Percentiles rank a stretch among this genome's conserved stretches.
These are phyloP conservation scores for Hydriomena furcata DNA, from an alignment of 2,888 invertebrate species.

Conservation along the genomic window DNA sequence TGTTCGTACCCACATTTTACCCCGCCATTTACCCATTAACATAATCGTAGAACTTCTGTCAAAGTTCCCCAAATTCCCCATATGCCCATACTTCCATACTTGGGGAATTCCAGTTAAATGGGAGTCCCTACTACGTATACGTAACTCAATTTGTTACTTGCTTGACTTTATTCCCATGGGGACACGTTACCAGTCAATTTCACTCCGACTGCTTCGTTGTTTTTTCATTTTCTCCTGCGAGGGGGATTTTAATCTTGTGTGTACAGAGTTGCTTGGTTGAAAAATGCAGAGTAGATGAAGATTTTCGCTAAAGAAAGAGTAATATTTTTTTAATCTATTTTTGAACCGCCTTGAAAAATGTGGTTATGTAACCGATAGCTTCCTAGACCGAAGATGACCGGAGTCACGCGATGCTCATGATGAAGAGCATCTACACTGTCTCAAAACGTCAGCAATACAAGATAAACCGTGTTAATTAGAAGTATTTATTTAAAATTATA, in stretches of 20 bases:
- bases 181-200: conserved; percentile 25
- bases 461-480: too few species aligned
- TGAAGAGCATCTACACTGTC: too few species aligned
- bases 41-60: conserved; percentile 3
- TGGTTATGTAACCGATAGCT: too few species aligned
- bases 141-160: conserved; percentile 27
- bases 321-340: too few species aligned
- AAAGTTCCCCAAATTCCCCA: conserved; percentile 18
- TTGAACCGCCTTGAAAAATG: too few species aligned
- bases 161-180: conserved; percentile 34
- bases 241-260: conserved; percentile 26
- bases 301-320: too few species aligned
- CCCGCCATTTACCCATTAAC: conserved; percentile 11
- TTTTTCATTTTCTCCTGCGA: conserved; percentile 37
- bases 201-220: conserved; percentile 10
- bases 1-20: not conserved
- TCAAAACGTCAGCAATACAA: too few species aligned
- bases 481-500: too few species aligned
- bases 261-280: not conserved
- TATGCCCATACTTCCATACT: conserved; percentile 14
- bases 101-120: conserved; percentile 16
- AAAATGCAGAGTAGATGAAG: not conserved
- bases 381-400: too few species aligned
- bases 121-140: conserved; percentile 8
- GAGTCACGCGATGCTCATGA: too few species aligned